A percentile compares a stretch with the other conserved stretches of the same genome.
Conservation (phyloP, 2,113 vertebrate species). For the Romanogobio albipinnatus region DNA sequence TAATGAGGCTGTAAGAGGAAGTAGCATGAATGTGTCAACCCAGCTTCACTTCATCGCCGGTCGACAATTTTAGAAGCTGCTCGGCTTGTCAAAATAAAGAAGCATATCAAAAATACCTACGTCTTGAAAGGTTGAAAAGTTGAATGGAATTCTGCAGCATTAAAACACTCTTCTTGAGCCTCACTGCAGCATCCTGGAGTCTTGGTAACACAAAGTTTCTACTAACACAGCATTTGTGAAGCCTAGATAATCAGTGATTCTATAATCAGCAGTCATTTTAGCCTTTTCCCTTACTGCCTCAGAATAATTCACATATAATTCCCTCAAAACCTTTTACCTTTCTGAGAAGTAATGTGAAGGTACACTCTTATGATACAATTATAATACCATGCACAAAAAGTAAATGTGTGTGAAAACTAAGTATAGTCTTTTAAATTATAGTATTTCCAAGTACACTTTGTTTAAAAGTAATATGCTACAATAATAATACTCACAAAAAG, state of each 20-base stretch:
- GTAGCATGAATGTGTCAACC: constrained; percentile 14
- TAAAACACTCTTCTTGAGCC: not conserved
- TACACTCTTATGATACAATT: not conserved
- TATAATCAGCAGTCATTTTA: not conserved
- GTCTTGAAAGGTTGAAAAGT: not conserved
- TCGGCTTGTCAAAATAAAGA: constrained; percentile 38
- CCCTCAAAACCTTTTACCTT: not conserved
- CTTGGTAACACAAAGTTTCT: not conserved
- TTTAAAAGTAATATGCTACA: no score
- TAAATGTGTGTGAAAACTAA: not conserved
- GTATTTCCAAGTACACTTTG: no score
- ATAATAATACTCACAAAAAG: no score
- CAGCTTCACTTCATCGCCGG: constrained; percentile 15
- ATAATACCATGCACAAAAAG: not conserved
- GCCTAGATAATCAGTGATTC: not conserved
- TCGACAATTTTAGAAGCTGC: constrained; percentile 22
- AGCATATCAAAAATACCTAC: constrained; percentile 3
- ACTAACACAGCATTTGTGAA: not conserved
- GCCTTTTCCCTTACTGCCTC: not conserved
- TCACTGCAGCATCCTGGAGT: not conserved
- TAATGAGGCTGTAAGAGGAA: constrained; percentile 34
- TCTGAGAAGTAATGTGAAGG: not conserved
- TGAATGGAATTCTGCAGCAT: not conserved
- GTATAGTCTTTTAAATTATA: no score
- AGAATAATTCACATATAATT: not conserved